These are phyloP conservation scores for Leptodactylus fallax DNA, from an alignment of 2,797 vertebrate species.

Conservation along the genomic window DNA sequence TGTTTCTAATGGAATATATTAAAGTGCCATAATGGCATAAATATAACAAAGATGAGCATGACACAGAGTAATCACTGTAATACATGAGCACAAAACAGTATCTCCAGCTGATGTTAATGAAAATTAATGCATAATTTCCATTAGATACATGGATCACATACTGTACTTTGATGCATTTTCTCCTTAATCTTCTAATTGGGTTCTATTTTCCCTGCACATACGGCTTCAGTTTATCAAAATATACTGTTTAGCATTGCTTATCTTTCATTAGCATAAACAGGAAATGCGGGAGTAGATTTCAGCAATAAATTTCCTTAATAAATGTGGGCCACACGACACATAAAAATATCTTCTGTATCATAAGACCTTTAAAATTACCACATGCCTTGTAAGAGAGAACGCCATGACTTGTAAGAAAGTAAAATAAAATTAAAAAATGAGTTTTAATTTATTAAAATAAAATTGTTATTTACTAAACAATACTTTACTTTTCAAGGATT, in stretches of 20 bases:
- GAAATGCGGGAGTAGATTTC: not conserved
- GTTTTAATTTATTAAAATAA: no score
- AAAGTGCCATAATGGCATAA: not conserved
- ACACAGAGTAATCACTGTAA: not conserved
- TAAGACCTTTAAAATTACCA: no score
- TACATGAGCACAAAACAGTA: not conserved
- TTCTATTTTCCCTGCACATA: conserved; percentile 20
- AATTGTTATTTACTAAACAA: no score
- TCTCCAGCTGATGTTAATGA: not conserved
- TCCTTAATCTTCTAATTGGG: conserved; percentile 10
- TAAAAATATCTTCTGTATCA: no score
- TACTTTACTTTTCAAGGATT: no score
- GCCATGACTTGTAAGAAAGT: no score
- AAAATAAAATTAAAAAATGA: no score
- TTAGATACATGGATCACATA: not conserved
- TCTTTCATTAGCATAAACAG: conserved; percentile 24
- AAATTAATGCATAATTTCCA: conserved; percentile 12
- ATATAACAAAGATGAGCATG: not conserved
- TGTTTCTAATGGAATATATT: not conserved
- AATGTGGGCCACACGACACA: not conserved
- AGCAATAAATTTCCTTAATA: not conserved
- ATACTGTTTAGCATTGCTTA: conserved; percentile 2
- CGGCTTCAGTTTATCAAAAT: not conserved
- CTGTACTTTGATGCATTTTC: conserved; percentile 29
- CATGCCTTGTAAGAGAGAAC: no score